Evolutionary conservation across 2,888 invertebrate species (phyloP).

Genomic region (Amblyteles armatorius): DNA sequence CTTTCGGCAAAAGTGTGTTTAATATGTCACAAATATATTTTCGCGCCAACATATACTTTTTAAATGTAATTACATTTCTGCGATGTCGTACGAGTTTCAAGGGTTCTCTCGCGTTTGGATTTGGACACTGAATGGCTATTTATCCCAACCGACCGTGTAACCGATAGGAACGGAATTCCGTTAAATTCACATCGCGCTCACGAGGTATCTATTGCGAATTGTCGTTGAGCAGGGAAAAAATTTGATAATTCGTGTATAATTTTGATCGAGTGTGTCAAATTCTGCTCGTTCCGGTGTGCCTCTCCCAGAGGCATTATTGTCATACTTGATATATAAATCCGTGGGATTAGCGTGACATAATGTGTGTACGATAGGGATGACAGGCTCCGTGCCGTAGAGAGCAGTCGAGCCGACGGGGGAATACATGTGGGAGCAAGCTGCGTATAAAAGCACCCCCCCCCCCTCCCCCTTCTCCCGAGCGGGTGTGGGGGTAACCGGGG

Average conservation of each 20-base stretch:
- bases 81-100: neutral
- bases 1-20: too few relatives aligned
- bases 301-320: constrained; percentile 29
- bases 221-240: neutral
- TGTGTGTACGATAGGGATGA: constrained; percentile 36
- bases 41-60: too few relatives aligned
- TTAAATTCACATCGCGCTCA: neutral
- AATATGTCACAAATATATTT: too few relatives aligned
- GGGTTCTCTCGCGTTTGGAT: neutral
- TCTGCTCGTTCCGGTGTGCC: neutral
- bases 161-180: constrained; percentile 27
- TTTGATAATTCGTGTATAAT: constrained; percentile 24
- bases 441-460: constrained; percentile 14
- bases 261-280: constrained; percentile 25
- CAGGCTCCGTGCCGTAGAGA: constrained; percentile 12
- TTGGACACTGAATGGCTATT: neutral
- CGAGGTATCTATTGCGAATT: neutral
- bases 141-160: neutral
- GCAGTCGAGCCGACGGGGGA: constrained; percentile 23
- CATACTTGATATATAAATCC: constrained; percentile 47
- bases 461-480: constrained; percentile 20
- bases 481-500: constrained; percentile 43
- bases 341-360: constrained; percentile 52
- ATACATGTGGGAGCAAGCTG: constrained; percentile 26
- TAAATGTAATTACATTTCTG: neutral